Evolutionary conservation across 2,797 vertebrate genomes (phyloP).

Genomic region (Peromyscus eremicus): DNA sequence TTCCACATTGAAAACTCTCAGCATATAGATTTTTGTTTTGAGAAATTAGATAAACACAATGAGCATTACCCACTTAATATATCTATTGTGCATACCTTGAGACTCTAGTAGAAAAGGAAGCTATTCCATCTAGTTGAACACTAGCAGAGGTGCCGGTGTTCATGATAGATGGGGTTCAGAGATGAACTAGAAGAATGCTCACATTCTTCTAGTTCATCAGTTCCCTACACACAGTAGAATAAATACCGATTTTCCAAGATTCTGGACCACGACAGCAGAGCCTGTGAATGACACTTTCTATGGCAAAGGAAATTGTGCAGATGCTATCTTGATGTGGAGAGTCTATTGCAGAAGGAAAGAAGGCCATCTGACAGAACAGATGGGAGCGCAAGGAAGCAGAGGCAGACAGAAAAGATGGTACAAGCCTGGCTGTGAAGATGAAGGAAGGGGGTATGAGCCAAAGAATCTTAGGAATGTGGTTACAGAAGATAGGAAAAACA

Average conservation of each 20-base stretch:
- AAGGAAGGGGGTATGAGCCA: not conserved
- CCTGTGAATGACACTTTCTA: not conserved
- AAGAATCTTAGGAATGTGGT: not conserved
- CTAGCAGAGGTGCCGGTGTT: not conserved
- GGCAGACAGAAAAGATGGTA: not conserved
- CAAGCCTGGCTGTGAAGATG: not conserved
- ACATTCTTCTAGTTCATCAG: too few species aligned
- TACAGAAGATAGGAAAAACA: not conserved
- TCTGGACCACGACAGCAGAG: not conserved
- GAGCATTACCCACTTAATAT: not conserved
- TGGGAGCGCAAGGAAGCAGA: not conserved
- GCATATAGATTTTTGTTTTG: not conserved
- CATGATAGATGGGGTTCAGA: not conserved
- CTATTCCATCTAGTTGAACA: not conserved
- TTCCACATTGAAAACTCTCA: not conserved
- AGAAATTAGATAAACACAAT: not conserved
- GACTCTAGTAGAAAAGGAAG: not conserved
- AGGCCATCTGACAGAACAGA: not conserved
- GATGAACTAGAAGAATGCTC: not conserved
- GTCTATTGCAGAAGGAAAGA: not conserved
- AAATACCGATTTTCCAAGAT: not conserved
- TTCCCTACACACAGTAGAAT: not conserved
- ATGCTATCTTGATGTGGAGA: not conserved
- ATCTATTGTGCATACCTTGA: not conserved
- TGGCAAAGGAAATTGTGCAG: not conserved